These are phyloP conservation scores for Thryonomys swinderianus DNA, from an alignment of 2,113 vertebrate genomes.

Conservation along the genomic window DNA sequence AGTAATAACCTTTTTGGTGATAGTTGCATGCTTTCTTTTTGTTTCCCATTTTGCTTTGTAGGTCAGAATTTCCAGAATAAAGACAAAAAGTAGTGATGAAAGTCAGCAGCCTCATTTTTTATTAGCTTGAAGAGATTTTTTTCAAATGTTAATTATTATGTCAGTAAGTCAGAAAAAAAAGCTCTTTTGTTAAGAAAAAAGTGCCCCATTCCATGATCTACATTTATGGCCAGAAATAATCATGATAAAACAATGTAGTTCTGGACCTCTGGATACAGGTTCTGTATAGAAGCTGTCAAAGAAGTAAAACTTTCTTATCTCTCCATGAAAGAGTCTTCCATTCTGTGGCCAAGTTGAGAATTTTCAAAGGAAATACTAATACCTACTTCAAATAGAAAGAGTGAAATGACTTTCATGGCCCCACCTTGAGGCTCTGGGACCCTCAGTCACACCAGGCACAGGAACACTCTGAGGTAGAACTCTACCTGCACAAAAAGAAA, in stretches of 20 bases:
- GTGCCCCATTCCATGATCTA: neutral
- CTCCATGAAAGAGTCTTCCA: neutral
- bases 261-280: neutral
- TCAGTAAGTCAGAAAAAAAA: neutral
- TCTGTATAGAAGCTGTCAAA: neutral
- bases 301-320: neutral
- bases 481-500: neutral
- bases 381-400: neutral
- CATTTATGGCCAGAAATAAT: conserved; percentile 14
- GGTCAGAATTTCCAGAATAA: neutral
- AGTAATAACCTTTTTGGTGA: neutral
- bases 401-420: neutral
- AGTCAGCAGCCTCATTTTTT: neutral
- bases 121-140: neutral
- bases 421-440: neutral
- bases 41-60: neutral
- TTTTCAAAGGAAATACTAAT: neutral
- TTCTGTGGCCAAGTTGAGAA: neutral
- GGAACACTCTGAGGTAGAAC: neutral
- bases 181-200: neutral
- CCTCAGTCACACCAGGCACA: neutral
- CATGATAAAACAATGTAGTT: neutral
- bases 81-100: neutral
- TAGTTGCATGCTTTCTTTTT: neutral
- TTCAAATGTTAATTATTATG: neutral